Conservation (phyloP, 2,113 vertebrate genomes). For the Istiophorus platypterus region DNA sequence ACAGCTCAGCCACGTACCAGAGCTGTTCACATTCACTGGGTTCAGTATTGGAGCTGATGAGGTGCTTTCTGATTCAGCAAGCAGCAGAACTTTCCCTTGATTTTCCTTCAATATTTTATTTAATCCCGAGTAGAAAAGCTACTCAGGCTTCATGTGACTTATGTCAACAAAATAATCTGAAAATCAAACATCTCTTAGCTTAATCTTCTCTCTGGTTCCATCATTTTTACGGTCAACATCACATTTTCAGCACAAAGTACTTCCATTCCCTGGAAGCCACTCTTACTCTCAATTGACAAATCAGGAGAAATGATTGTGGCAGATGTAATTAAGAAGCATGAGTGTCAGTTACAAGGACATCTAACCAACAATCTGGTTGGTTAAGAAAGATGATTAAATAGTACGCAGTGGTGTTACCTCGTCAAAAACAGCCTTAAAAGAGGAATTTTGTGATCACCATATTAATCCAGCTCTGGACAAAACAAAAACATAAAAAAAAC, state of each 20-base stretch:
- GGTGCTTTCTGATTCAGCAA: background rate
- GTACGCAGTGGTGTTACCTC: background rate
- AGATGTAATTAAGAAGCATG: constrained; percentile 33
- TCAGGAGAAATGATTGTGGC: constrained; percentile 24
- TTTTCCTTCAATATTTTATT: constrained; percentile 25
- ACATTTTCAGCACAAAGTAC: constrained; percentile 26
- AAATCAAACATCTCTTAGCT: constrained; percentile 46
- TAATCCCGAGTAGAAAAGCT: constrained; percentile 27
- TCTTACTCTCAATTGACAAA: constrained; percentile 29
- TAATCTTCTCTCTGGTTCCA: constrained; percentile 54
- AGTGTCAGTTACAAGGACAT: constrained; percentile 29
- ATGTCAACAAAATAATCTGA: constrained; percentile 57
- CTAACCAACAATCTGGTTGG: background rate
- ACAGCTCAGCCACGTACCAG: background rate
- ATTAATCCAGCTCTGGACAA: background rate
- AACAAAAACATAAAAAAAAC: too few relatives aligned
- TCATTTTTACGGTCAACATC: constrained; percentile 51
- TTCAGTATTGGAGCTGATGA: background rate
- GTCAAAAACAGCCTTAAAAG: background rate
- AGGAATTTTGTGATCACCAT: background rate
- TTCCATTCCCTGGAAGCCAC: background rate
- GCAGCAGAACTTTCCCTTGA: constrained; percentile 3
- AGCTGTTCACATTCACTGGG: background rate
- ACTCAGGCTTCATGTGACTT: constrained; percentile 21
- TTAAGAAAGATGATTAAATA: background rate